These are phyloP conservation scores for Epizoanthus fatuus DNA, from an alignment of 92 coral and sea anemone genomes.

Conservation along the genomic window DNA sequence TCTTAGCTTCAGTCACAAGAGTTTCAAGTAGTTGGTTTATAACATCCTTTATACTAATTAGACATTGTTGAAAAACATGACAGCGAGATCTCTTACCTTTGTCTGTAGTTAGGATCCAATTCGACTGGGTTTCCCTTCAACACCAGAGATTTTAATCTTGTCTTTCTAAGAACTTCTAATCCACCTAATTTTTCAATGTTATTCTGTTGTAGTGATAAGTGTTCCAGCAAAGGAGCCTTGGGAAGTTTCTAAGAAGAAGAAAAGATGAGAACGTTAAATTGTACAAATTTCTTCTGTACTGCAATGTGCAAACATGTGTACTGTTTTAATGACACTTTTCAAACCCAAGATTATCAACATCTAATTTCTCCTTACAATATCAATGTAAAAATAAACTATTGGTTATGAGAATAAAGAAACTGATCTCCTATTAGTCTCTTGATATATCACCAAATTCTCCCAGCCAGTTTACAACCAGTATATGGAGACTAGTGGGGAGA, in stretches of 20 bases:
- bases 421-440: too few species aligned
- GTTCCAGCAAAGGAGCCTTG: constrained; percentile 81
- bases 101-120: constrained; percentile 89
- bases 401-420: too few species aligned
- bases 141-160: constrained; percentile 79
- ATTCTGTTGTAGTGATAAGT: constrained; percentile 95
- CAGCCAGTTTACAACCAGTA: too few species aligned
- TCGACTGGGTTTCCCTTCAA: constrained; percentile 95
- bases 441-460: too few species aligned
- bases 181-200: constrained; percentile 85
- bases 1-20: too few species aligned
- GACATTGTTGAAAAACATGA: neutral
- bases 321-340: too few species aligned
- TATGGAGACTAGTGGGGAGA: too few species aligned
- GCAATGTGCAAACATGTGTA: too few species aligned
- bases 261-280: neutral
- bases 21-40: too few species aligned
- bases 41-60: neutral
- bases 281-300: neutral
- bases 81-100: constrained; percentile 67
- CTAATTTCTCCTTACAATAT: too few species aligned
- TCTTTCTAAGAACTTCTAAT: constrained; percentile 78
- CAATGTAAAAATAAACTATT: too few species aligned
- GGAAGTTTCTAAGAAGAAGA: constrained; percentile 87
- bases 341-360: too few species aligned